phyloP scores from a whole-genome alignment of 1,140 invertebrate genomes.

The Periplaneta americana region DNA sequence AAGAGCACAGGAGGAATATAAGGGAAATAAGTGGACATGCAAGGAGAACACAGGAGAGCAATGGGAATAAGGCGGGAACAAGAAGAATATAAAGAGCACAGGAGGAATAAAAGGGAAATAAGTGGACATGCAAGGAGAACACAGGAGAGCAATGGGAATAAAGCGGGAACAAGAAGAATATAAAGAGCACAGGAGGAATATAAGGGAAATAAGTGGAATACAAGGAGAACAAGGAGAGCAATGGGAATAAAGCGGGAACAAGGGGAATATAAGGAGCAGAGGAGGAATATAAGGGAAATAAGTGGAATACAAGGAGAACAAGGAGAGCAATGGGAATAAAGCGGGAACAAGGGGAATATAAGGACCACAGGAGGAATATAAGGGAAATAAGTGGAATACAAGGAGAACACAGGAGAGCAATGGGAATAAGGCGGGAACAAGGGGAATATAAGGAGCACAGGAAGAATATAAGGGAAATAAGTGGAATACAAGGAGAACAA shows the following conservation, averaged over 20 bases:
- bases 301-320: background rate
- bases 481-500: too few species aligned
- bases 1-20: background rate
- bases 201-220: background rate
- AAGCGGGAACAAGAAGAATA: background rate
- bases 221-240: background rate
- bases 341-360: background rate
- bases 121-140: background rate
- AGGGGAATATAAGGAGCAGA: background rate
- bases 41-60: background rate
- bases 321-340: background rate
- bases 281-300: background rate
- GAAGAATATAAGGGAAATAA: too few species aligned
- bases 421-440: too few species aligned
- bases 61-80: background rate
- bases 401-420: too few species aligned
- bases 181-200: background rate
- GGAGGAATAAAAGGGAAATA: background rate
- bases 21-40: background rate
- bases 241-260: too few species aligned
- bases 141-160: background rate
- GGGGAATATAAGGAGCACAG: too few species aligned
- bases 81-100: background rate
- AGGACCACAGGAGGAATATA: too few species aligned
- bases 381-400: too few species aligned